Evolutionary conservation across 2,888 invertebrate species (phyloP), one percentile per base, ranked within the genome.

Genomic region (Himalopsyche anomala): DNA sequence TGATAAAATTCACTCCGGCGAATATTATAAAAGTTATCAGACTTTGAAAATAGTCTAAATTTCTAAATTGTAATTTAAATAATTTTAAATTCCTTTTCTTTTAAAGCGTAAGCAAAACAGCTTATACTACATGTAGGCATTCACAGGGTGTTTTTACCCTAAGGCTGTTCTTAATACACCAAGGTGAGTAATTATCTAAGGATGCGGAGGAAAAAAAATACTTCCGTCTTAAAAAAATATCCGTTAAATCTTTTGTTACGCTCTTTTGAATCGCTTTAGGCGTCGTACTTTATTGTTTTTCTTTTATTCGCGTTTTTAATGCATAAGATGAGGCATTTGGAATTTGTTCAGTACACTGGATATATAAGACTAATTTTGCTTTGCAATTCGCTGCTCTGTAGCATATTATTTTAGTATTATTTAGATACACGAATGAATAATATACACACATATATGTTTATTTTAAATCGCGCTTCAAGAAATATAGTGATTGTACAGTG

Each of bases 121-220:
- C 62, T 62, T 19, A 62, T 62, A 19, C 11, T 62, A 62, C 28
- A 62, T 62, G 56, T 19, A 62, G 28, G 28, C n/a, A 19, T 62
- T 62, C 11, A 62, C 62, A 19, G 62, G 62, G 62, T 62, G 62
- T 62, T 62, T 62, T 62, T 62, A 19, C 62, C 62, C 62, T 5
- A 11, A 62, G 28, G 62, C 6, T 28, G 11, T 28, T 62, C 28
- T 62, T 62, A 62, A 62, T 62, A 62, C 28, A 62, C 62, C 28
- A 19, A 62, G 62, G 62, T 62, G 62, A 62, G 62, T 62, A 62
- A 62, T 62, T 62, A 62, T 62, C 62, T 62, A 62, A 62, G 19
- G 19, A 19, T 51, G 51, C 51, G 51, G 15, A 51, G 45, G 51
- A 62, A n/a, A 62, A n/a, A 28, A 62, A 62, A 62, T 19, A 19